phyloP scores from a whole-genome alignment of 2,888 invertebrate species.

The Prostheceraeus crozeri region DNA sequence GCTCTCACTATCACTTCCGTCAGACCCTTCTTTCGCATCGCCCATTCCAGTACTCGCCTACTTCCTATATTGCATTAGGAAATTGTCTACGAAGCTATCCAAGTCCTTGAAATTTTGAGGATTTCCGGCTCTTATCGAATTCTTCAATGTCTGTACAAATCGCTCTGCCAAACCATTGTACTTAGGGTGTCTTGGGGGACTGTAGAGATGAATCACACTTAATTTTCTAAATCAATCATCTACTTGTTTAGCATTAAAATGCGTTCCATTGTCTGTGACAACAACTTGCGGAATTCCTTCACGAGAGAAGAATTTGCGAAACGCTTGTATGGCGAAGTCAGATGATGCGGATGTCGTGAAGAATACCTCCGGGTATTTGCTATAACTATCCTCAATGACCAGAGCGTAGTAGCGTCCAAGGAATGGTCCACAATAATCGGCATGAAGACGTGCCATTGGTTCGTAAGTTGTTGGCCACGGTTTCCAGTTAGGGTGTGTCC shows the following conservation, averaged over 20 bases:
- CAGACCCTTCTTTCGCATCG: no score
- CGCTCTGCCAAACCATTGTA: background rate
- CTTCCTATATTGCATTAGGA: slow-evolving; percentile 1
- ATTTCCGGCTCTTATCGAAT: background rate
- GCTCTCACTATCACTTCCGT: no score
- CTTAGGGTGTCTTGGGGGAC: slow-evolving; percentile 21
- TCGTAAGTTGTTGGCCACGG: slow-evolving; percentile 6
- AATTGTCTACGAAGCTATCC: background rate
- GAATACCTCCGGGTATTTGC: slow-evolving; percentile 16
- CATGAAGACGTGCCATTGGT: slow-evolving; percentile 6
- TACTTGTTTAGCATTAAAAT: slow-evolving; percentile 4
- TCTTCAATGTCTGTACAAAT: slow-evolving; percentile 7
- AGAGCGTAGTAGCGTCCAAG: background rate
- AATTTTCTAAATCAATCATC: background rate
- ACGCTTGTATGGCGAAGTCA: background rate
- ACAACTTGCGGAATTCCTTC: background rate
- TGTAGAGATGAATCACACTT: background rate
- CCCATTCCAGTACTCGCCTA: no score
- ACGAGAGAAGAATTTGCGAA: slow-evolving; percentile 25
- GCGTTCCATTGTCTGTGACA: background rate
- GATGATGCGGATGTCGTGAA: slow-evolving; percentile 13
- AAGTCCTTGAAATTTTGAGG: background rate
- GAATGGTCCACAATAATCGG: slow-evolving; percentile 1
- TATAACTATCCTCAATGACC: background rate
- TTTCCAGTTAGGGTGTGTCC: slow-evolving; percentile 13